Evolutionary conservation across 2,888 invertebrate species (phyloP).

Genomic region (Oligia strigilis): DNA sequence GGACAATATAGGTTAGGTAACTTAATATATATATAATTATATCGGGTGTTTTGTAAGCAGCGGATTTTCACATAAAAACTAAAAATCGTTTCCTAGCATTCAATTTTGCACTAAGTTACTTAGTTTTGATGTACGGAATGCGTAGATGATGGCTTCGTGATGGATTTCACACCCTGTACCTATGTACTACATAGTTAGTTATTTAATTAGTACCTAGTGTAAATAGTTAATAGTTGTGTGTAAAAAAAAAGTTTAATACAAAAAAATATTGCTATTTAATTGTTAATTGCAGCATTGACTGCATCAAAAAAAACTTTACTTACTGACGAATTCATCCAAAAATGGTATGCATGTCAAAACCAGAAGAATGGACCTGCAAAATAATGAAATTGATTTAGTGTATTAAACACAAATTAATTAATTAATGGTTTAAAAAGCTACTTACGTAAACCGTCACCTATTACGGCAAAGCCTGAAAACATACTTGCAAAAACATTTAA

Average conservation of each 20-base stretch:
- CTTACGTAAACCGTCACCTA: background rate
- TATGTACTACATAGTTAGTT: background rate
- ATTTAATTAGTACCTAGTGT: background rate
- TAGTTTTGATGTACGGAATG: background rate
- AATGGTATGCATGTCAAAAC: background rate
- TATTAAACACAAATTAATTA: background rate
- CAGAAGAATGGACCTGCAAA: slow-evolving; percentile 22
- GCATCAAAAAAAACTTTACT: background rate
- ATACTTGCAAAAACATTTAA: slow-evolving; percentile 51
- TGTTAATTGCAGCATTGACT: background rate
- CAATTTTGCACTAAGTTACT: background rate
- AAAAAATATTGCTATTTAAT: background rate
- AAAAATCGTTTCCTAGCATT: background rate
- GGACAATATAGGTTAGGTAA: background rate
- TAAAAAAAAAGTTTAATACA: no score
- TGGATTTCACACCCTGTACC: background rate
- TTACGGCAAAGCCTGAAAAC: slow-evolving; percentile 46
- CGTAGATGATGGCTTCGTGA: background rate
- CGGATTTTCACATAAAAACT: background rate
- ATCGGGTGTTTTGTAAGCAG: background rate
- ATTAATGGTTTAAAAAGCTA: background rate
- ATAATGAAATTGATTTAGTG: background rate
- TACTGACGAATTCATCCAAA: background rate
- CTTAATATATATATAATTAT: background rate
- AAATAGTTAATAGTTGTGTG: background rate